These are phyloP conservation scores for Hypomecis atomaria DNA, from an alignment of 2,888 invertebrate species.

Conservation along the genomic window DNA sequence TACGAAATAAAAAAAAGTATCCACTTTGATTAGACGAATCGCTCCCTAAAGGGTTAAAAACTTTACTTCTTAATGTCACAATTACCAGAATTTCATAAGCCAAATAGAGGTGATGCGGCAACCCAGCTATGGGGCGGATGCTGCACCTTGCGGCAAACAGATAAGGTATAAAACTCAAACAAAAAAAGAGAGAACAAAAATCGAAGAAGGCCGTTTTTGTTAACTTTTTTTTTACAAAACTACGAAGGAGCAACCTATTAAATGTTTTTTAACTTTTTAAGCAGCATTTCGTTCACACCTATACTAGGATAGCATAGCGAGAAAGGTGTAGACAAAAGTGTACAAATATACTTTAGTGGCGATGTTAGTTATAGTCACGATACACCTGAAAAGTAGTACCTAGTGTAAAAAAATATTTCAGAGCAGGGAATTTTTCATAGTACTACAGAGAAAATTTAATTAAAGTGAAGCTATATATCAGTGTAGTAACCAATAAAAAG, in stretches of 20 bases:
- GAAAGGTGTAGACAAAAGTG: slow-evolving; percentile 6
- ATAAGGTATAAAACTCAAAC: neutral
- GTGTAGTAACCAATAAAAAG: too few relatives aligned
- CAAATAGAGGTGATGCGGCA: slow-evolving; percentile 23
- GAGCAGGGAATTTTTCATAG: too few relatives aligned
- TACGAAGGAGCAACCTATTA: neutral
- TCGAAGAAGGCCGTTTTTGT: neutral
- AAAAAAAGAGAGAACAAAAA: neutral
- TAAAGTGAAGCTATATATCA: too few relatives aligned
- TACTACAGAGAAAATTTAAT: too few relatives aligned
- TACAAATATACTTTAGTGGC: too few relatives aligned
- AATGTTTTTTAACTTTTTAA: neutral
- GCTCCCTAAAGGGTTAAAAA: slow-evolving; percentile 26
- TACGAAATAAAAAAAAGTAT: too few relatives aligned
- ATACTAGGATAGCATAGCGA: slow-evolving; percentile 45
- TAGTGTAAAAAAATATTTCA: too few relatives aligned
- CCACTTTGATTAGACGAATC: too few relatives aligned
- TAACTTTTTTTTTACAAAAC: neutral
- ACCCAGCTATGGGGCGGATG: neutral
- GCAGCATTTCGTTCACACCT: slow-evolving; percentile 50
- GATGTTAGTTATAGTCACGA: too few relatives aligned
- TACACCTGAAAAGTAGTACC: too few relatives aligned
- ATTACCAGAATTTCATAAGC: slow-evolving; percentile 48
- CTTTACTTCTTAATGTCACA: slow-evolving; percentile 45
- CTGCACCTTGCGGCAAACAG: neutral